These are phyloP conservation scores for Parnassius orleans DNA, from an alignment of 2,888 invertebrate genomes.

Conservation along the genomic window DNA sequence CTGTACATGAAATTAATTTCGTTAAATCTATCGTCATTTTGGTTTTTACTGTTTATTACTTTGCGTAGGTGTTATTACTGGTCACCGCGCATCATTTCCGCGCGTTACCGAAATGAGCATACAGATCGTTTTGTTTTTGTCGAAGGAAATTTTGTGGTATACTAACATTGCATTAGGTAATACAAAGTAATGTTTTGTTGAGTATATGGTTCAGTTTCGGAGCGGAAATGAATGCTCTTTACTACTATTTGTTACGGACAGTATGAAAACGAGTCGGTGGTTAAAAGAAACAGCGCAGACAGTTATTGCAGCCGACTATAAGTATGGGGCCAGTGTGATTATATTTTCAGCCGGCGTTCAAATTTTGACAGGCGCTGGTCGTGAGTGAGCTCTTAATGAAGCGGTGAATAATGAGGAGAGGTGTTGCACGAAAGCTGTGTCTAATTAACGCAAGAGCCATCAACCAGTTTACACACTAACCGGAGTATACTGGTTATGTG, in stretches of 20 bases:
- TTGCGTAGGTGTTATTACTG: slow-evolving; percentile 59
- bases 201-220: slow-evolving; percentile 45
- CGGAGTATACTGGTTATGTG: slow-evolving; percentile 42
- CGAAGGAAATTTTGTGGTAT: slow-evolving; percentile 53
- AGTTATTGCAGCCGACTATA: slow-evolving; percentile 73
- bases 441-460: slow-evolving; percentile 68
- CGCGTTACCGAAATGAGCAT: slow-evolving; percentile 62
- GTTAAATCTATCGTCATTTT: slow-evolving; percentile 66
- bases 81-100: slow-evolving; percentile 58
- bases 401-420: slow-evolving; percentile 78
- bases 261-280: slow-evolving; percentile 51
- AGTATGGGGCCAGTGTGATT: slow-evolving; percentile 68
- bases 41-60: slow-evolving; percentile 66
- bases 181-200: slow-evolving; percentile 41
- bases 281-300: slow-evolving; percentile 57
- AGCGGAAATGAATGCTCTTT: slow-evolving; percentile 58
- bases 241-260: slow-evolving; percentile 41
- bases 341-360: slow-evolving; percentile 67
- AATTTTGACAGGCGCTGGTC: slow-evolving; percentile 75
- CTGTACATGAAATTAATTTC: slow-evolving; percentile 72
- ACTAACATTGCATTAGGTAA: slow-evolving; percentile 44
- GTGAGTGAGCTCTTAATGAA: slow-evolving; percentile 77
- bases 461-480: slow-evolving; percentile 53
- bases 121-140: slow-evolving; percentile 56
- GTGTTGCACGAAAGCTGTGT: slow-evolving; percentile 70